Evolutionary conservation across 2,113 vertebrate species (phyloP), one percentile per base, ranked within the genome.

Genomic region (Bos indicus): DNA sequence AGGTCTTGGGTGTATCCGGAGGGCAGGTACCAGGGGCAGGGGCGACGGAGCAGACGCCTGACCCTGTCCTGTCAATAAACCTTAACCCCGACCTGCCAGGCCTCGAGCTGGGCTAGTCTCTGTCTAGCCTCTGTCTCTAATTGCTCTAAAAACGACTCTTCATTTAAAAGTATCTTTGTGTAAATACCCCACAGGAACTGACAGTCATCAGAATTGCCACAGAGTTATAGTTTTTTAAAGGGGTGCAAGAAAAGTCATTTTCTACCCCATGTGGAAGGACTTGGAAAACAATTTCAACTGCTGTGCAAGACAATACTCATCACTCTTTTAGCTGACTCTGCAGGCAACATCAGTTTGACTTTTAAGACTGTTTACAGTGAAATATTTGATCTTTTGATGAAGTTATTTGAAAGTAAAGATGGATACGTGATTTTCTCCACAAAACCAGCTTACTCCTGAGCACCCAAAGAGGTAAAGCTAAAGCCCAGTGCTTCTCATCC

Each of bases 21-120:
- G 98, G 98, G 98, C 94, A 98, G 97, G 94, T 97, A 96, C 23
- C 5, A 46, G 81, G 93, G 98, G 93, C 89, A 86, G 19, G n/a
- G 84, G 89, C 67, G 17, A 59, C 15, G 14, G 94, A 90, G 94
- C 88, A 77, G 94, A 85, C 51, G 77, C n/a, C 94, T 97, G 97
- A 98, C 97, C 97, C 97, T 98, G 95, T 96, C 97, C 96, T 97
- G 96, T 98, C 97, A 98, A 94, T 97, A 98, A 98, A 93, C 91
- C 97, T 92, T 96, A 97, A 97, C 98, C 98, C 91, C 40, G 93
- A 97, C 97, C 97, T 80, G 84, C 84, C 52, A 40, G 91, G 93
- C 62, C 97, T 54, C 83, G 54, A 97, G 81, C 86, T n/a, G 71
- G 90, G 90, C 89, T 94, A 90, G 93, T 97, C 94, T 95, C 93